phyloP scores from a whole-genome alignment of 2,113 vertebrate species.

The Calyptomena viridis region DNA sequence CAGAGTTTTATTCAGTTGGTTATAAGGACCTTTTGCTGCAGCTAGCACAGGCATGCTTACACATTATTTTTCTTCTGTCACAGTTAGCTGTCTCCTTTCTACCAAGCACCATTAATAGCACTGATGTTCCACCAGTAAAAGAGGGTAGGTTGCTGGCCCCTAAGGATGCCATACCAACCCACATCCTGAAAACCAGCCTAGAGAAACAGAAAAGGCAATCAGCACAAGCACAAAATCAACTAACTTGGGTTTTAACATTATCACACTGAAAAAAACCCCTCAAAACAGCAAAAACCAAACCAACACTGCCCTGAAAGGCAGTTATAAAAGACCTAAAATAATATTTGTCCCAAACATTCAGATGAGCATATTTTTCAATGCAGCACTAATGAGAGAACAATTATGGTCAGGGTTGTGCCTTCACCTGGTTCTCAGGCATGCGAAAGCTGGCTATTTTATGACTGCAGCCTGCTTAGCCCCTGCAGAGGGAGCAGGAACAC shows the following conservation, averaged over 20 bases:
- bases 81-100: not conserved
- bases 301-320: not conserved
- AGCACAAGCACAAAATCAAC: not conserved
- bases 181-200: not conserved
- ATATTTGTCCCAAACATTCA: not conserved
- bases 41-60: not conserved
- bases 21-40: not conserved
- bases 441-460: not conserved
- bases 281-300: not conserved
- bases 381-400: not conserved
- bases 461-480: conserved; percentile 58
- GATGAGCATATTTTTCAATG: not conserved
- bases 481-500: conserved; percentile 65
- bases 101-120: not conserved
- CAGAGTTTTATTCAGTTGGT: not conserved
- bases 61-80: not conserved
- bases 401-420: not conserved
- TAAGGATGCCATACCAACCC: not conserved
- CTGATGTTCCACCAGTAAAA: not conserved
- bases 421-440: not conserved
- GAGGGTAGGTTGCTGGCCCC: not conserved
- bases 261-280: not conserved
- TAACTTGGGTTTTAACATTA: not conserved
- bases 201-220: not conserved
- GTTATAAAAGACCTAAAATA: not conserved